phyloP scores from a whole-genome alignment of 2,797 vertebrate species.

The Borostomias antarcticus region DNA sequence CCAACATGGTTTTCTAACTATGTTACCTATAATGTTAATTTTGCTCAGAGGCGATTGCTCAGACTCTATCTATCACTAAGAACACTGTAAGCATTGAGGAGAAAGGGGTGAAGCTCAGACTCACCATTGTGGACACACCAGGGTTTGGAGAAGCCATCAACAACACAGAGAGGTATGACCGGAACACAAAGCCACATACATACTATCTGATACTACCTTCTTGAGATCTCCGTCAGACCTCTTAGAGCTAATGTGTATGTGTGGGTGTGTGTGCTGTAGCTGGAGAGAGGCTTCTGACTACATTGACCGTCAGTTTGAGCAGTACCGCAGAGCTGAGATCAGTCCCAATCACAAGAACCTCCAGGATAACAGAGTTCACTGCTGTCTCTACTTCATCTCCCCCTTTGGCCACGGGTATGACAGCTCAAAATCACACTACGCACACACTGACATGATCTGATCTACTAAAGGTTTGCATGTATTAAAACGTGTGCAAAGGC shows the following conservation, averaged over 20 bases:
- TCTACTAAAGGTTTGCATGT: too few species aligned
- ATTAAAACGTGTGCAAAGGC: too few species aligned
- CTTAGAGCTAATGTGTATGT: background rate
- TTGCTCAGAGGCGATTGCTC: conserved; percentile 74
- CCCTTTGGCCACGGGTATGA: conserved; percentile 83
- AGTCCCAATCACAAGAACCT: conserved; percentile 88
- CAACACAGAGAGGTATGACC: conserved; percentile 78
- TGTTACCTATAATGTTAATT: background rate
- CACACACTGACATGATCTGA: background rate
- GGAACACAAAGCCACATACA: background rate
- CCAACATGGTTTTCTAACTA: background rate
- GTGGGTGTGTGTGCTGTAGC: conserved; percentile 55
- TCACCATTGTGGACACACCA: conserved; percentile 84
- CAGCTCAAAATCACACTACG: background rate
- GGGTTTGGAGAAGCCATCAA: conserved; percentile 86
- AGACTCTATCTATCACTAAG: conserved; percentile 80
- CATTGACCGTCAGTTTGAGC: conserved; percentile 86
- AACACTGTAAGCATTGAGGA: conserved; percentile 83
- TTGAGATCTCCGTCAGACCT: background rate
- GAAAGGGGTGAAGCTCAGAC: conserved; percentile 81
- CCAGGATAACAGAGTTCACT: conserved; percentile 87
- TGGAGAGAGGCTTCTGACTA: conserved; percentile 81
- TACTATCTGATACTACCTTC: background rate
- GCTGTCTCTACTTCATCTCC: conserved; percentile 88
- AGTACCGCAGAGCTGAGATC: conserved; percentile 86